Evolutionary conservation across 2,888 invertebrate genomes (phyloP).

Genomic region (Morpho helenor): DNA sequence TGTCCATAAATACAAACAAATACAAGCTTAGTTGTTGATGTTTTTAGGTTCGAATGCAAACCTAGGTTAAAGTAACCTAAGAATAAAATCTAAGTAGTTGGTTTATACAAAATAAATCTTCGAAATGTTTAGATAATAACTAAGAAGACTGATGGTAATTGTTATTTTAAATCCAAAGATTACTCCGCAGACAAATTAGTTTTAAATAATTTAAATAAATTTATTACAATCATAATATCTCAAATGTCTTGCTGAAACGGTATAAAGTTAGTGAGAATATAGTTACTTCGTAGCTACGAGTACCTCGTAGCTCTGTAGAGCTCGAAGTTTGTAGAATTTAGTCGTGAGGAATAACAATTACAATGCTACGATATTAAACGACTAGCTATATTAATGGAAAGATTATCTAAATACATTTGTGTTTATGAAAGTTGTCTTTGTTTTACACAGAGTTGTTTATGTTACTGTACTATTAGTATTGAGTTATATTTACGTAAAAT

Average conservation of each 20-base stretch:
- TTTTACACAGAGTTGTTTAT: conserved; percentile 10
- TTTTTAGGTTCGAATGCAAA: too few species aligned
- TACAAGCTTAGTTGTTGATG: too few species aligned
- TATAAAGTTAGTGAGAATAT: conserved; percentile 2
- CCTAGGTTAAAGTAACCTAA: too few species aligned
- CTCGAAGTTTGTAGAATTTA: conserved; percentile 11
- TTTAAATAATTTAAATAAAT: neutral
- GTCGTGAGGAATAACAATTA: conserved; percentile 12
- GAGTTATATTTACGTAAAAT: conserved; percentile 7
- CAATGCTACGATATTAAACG: conserved; percentile 8
- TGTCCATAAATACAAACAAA: too few species aligned
- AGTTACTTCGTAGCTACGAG: conserved; percentile 32
- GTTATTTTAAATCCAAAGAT: too few species aligned
- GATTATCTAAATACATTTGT: conserved; percentile 11
- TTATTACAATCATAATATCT: neutral
- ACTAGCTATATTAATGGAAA: conserved; percentile 13
- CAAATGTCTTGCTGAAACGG: conserved; percentile 1
- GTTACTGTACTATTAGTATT: conserved; percentile 3
- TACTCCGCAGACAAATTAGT: too few species aligned
- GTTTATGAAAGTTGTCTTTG: conserved; percentile 13
- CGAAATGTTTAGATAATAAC: too few species aligned
- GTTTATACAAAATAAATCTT: too few species aligned
- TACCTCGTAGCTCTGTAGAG: conserved; percentile 36
- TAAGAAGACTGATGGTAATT: too few species aligned
- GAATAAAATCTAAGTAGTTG: too few species aligned